These are phyloP conservation scores for Phragmatobia fuliginosa DNA, from an alignment of 2,888 invertebrate species.

Conservation along the genomic window DNA sequence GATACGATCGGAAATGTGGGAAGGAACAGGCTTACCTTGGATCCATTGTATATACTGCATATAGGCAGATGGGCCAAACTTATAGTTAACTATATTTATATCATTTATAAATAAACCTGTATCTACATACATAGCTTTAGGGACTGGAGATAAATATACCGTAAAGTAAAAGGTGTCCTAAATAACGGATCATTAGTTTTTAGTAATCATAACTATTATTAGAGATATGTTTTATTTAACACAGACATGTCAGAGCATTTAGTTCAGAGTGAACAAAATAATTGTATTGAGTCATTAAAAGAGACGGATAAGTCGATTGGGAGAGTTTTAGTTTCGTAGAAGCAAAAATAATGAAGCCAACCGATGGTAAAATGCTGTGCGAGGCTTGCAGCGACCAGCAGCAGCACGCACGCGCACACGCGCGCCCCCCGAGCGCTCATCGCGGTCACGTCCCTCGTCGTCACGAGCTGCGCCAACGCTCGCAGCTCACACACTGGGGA, in stretches of 20 bases:
- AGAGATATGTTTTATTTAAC: not conserved
- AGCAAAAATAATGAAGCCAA: slow-evolving; percentile 24
- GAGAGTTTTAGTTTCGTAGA: not conserved
- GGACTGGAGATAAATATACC: not conserved
- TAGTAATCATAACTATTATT: not conserved
- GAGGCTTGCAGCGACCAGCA: slow-evolving; percentile 19
- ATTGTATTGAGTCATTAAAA: not conserved
- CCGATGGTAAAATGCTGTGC: slow-evolving; percentile 46
- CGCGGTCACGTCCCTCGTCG: too few species aligned
- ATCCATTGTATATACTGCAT: too few species aligned
- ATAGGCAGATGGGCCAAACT: not conserved
- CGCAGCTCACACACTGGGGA: slow-evolving; percentile 17
- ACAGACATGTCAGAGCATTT: not conserved
- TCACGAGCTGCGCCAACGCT: slow-evolving; percentile 22
- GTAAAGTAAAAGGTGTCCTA: not conserved
- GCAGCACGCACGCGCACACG: slow-evolving; percentile 7
- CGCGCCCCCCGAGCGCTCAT: slow-evolving; percentile 2
- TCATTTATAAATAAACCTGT: not conserved
- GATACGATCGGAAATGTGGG: too few species aligned
- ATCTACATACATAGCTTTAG: too few species aligned
- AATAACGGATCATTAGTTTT: not conserved
- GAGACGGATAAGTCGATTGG: too few species aligned
- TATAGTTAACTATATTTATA: not conserved
- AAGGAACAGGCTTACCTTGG: too few species aligned
- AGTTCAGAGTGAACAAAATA: not conserved